Conservation (phyloP, 2,888 invertebrate genomes). For the Shargacucullia verbasci region DNA sequence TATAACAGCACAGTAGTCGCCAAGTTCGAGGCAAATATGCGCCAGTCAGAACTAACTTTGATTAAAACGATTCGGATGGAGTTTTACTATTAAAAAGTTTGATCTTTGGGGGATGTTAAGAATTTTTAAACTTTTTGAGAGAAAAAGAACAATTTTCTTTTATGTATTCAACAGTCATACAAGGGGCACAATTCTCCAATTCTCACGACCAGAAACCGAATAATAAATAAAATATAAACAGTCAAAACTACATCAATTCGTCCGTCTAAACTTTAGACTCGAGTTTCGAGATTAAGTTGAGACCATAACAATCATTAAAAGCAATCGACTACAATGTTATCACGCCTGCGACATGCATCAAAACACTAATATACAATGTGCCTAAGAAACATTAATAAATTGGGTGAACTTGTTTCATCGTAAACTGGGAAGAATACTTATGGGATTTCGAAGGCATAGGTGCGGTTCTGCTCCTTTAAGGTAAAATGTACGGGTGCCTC, state of each 20-base stretch:
- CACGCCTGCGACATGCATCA: background rate
- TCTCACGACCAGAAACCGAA: too few species aligned
- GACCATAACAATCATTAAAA: background rate
- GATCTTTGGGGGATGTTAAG: conserved; percentile 1
- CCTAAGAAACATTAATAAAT: conserved; percentile 40
- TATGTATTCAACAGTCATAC: too few species aligned
- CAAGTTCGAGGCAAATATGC: conserved; percentile 17
- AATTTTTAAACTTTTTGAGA: background rate
- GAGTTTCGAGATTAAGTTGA: conserved; percentile 27
- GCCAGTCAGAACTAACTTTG: conserved; percentile 28
- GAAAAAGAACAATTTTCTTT: too few species aligned
- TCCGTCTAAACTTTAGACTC: background rate
- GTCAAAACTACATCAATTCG: too few species aligned
- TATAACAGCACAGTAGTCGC: background rate
- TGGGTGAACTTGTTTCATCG: conserved; percentile 47
- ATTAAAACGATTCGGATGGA: conserved; percentile 24
- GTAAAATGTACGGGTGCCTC: background rate
- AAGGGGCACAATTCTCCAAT: too few species aligned
- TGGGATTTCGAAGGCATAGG: conserved; percentile 40
- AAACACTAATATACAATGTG: conserved; percentile 13
- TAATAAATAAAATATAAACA: too few species aligned
- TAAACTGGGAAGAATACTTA: conserved; percentile 32
- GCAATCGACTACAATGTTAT: too few species aligned
- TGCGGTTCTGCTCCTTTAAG: conserved; percentile 39
- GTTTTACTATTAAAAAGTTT: conserved; percentile 18